Base-by-base conservation (phyloP, 2,888 invertebrate species). In the Ceratothoa steindachneri region DNA sequence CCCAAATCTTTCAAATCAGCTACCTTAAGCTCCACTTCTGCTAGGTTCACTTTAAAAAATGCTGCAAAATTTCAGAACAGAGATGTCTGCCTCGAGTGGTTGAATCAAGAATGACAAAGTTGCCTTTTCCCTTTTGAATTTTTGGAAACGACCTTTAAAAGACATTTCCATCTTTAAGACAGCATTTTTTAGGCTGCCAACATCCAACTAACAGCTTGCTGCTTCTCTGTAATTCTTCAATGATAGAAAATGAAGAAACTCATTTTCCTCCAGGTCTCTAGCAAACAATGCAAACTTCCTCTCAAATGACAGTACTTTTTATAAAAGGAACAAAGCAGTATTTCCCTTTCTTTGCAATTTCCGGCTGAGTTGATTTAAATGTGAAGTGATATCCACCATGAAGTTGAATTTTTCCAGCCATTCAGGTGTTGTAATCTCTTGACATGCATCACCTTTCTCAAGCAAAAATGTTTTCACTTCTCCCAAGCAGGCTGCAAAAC, bases 331-430 rank as follows among this genome's bases (percentile, higher is more conserved):
- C 5, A 60, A 5, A 60, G 60, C 60, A 60, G 9, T 60, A 77
- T 79, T 80, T 77, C 80, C 80, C 75, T 81, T 81, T 78, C 80
- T 80, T 81, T 81, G 81, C 75, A 81, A 77, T 81, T 82, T 81
- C 81, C 73, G 71, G 79, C 81, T 81, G 19, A 81, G 80, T 60
- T 81, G 75, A 80, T 81, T 81, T 77, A 81, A 65, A 15, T 60
- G 19, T 60, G 60, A n/a, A 24, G 60, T 60, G 24, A 60, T 60
- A 60, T 67, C 67, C 41, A 67, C 67, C 67, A 69, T 75, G 67
- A 69, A 41, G 19, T 64, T 71, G 69, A 66, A 76, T 71, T 70
- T 80, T 78, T 81, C 75, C 80, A 81, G 53, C 80, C 80, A 81
- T 81, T 80, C 75, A 77, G 72, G 77, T 51, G 81, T 75, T 71